Evolutionary conservation across 1,140 invertebrate genomes (phyloP), one percentile per base, ranked within the genome.

Genomic region (Pomacea maculata): DNA sequence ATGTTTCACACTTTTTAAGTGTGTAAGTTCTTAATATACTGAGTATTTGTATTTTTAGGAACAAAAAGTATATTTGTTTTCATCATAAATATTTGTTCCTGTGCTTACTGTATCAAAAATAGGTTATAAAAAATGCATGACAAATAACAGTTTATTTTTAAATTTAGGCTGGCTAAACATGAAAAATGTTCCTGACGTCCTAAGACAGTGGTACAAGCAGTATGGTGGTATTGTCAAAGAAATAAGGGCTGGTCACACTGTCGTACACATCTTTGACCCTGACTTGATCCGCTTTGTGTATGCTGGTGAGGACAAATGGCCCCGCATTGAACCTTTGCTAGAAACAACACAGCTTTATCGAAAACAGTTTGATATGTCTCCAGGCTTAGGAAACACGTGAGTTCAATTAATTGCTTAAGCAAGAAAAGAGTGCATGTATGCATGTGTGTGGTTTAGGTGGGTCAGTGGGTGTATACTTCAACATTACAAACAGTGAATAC

Each of bases 351-450:
- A 92, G 84, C 78, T 91, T n/a, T 94, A 93, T 85, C 87, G 92
- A 82, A 85, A 91, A 84, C 88, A 91, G 85, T 91, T 89, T 63
- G 85, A 91, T 78, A 86, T 93, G 80, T 93, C 92, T 55, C 90
- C 89, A 14, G 94, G 94, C 29, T 87, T 94, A 10, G 93, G 93
- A 67, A 94, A 94, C 86, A 91, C 90, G 93, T 93, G 87, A 89
- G 89, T 85, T 8, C 21, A 25, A 0, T 34, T 10, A 67, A 67
- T 6, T 29, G 29, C 10, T 2, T 17, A 45, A 57, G 17, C 21
- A 64, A n/a, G 15, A 67, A 68, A 78, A 57, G 63, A 19, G 64
- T 67, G 63, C 64, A 57, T 34, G 64, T 21, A 25, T 63, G 14
- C 3, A 29, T 70, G 21, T 70, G 68, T 70, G 72, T 74, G 12